phyloP scores from a whole-genome alignment of 2,113 vertebrate species.

The Hippocampus mohnikei region DNA sequence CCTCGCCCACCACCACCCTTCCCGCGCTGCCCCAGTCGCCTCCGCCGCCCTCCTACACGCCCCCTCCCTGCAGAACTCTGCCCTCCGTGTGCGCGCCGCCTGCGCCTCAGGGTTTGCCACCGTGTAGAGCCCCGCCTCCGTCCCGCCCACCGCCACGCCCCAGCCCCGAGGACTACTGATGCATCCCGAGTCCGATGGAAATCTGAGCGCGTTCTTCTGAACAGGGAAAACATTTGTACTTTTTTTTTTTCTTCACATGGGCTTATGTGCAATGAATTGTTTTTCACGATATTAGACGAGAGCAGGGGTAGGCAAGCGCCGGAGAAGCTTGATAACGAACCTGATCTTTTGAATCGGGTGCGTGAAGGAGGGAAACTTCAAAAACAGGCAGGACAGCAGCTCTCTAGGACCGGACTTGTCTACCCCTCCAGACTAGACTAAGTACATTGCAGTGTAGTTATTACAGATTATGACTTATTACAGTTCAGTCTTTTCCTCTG shows the following conservation, averaged over 20 bases:
- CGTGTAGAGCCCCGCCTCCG: conserved; percentile 81
- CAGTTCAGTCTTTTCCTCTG: not conserved
- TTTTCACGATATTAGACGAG: not conserved
- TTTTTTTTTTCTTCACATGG: not conserved
- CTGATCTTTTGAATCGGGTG: too few species aligned
- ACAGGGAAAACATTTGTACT: not conserved
- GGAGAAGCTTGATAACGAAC: too few species aligned
- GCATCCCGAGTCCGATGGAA: conserved; percentile 1
- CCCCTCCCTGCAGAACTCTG: conserved; percentile 65
- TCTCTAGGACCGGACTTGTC: too few species aligned
- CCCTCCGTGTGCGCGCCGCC: conserved; percentile 57
- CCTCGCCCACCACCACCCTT: conserved; percentile 67
- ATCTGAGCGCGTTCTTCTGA: not conserved
- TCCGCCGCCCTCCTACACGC: conserved; percentile 66
- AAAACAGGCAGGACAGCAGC: too few species aligned
- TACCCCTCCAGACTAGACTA: not conserved
- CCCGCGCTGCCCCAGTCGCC: conserved; percentile 69
- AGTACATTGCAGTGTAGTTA: not conserved
- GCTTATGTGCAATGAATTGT: conserved; percentile 7
- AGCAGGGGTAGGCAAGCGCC: too few species aligned
- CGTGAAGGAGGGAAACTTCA: too few species aligned
- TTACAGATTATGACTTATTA: not conserved
- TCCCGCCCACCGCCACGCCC: conserved; percentile 85
- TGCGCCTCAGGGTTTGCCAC: conserved; percentile 72
- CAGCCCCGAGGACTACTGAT: conserved; percentile 49